A percentile compares a stretch with the other conserved stretches of the same genome.
Conservation (phyloP, 1,140 invertebrate genomes). For the Megalonaias nervosa region DNA sequence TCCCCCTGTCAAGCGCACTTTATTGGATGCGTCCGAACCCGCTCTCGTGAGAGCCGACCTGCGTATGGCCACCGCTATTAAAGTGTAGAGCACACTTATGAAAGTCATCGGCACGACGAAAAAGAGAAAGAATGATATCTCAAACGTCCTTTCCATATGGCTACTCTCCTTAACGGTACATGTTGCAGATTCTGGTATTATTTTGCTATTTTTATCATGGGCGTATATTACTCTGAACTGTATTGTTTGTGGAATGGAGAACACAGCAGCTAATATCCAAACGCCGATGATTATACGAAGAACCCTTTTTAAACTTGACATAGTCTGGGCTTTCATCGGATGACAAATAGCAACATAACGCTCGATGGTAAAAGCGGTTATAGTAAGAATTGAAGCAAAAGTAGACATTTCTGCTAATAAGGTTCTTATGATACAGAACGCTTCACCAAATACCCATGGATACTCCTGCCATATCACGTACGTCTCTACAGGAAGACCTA, state of each 20-base stretch:
- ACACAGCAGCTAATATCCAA: conserved; percentile 83
- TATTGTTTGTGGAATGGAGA: conserved; percentile 80
- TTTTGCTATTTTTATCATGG: conserved; percentile 31
- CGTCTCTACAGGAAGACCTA: conserved; percentile 88
- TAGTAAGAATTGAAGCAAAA: conserved; percentile 76
- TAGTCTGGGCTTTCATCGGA: conserved; percentile 89
- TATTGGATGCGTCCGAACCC: conserved; percentile 30
- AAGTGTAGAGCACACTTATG: conserved; percentile 68
- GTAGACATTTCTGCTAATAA: conserved; percentile 90
- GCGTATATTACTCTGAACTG: conserved; percentile 56
- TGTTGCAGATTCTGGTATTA: conserved; percentile 53
- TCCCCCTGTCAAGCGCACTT: conserved; percentile 33
- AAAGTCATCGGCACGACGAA: conserved; percentile 71
- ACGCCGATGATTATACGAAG: conserved; percentile 84
- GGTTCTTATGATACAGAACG: conserved; percentile 86
- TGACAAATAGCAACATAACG: conserved; percentile 88
- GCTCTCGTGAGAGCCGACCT: conserved; percentile 38
- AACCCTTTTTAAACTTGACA: conserved; percentile 85
- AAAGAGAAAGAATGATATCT: conserved; percentile 68
- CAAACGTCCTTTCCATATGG: conserved; percentile 55
- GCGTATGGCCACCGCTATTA: conserved; percentile 67
- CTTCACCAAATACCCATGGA: conserved; percentile 89
- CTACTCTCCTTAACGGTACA: conserved; percentile 60
- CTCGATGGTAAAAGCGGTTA: conserved; percentile 94
- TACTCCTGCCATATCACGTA: conserved; percentile 88